Conservation (phyloP, 2,888 invertebrate species). For the Erpobdella octoculata region DNA sequence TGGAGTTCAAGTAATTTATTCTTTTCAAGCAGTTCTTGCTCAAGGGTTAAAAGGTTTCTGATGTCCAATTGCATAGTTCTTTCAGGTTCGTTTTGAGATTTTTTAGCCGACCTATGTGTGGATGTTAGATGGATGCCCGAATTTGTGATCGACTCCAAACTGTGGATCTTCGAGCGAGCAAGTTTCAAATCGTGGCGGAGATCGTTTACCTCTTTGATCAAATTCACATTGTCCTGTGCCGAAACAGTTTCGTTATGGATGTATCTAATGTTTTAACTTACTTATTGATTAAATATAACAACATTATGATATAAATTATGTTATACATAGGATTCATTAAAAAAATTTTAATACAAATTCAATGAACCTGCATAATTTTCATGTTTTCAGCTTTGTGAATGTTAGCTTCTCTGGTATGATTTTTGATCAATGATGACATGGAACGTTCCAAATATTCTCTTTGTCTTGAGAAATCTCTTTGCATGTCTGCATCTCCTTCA, state of each 20-base stretch:
- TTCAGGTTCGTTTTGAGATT: not conserved
- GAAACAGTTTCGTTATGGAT: too few relatives aligned
- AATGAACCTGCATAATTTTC: slow-evolving; percentile 61
- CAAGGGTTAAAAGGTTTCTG: slow-evolving; percentile 56
- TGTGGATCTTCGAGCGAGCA: slow-evolving; percentile 59
- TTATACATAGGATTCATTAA: too few relatives aligned
- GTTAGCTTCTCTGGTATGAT: slow-evolving; percentile 53
- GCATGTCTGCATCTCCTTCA: slow-evolving; percentile 52
- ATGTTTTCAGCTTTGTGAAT: slow-evolving; percentile 57
- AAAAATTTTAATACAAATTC: too few relatives aligned
- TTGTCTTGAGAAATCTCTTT: slow-evolving; percentile 61
- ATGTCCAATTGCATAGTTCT: slow-evolving; percentile 54
- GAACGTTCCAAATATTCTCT: slow-evolving; percentile 71
- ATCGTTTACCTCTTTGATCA: slow-evolving; percentile 70
- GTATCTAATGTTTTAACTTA: too few relatives aligned
- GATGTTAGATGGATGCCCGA: slow-evolving; percentile 25
- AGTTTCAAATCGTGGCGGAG: slow-evolving; percentile 65
- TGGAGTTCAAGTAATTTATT: slow-evolving; percentile 54
- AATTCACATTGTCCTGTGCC: slow-evolving; percentile 70
- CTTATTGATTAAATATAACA: too few relatives aligned
- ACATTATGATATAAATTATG: too few relatives aligned
- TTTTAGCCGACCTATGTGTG: not conserved
- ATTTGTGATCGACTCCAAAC: slow-evolving; percentile 49
- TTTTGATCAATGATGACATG: slow-evolving; percentile 57
- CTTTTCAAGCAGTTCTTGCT: slow-evolving; percentile 60